Evolutionary conservation across 2,113 vertebrate genomes (phyloP).

Genomic region (Dendropsophus ebraccatus): DNA sequence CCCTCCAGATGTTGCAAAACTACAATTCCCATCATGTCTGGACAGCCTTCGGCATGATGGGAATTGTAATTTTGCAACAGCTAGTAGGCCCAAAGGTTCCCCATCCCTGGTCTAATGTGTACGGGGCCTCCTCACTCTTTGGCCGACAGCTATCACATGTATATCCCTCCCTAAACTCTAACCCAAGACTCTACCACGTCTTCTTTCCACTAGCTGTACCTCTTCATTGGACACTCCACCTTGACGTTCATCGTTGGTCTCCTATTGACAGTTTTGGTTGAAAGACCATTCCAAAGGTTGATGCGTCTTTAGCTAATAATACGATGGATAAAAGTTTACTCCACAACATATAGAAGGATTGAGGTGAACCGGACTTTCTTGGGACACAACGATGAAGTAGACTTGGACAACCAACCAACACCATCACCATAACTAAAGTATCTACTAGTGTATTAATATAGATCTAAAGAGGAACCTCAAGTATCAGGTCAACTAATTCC

Average conservation of each 20-base stretch:
- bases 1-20: too few species aligned
- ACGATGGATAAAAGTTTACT: background rate
- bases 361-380: background rate
- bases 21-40: too few species aligned
- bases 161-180: too few species aligned
- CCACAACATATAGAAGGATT: background rate
- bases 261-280: constrained; percentile 74
- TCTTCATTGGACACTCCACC: constrained; percentile 78
- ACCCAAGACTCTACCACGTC: background rate
- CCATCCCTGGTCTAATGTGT: too few species aligned
- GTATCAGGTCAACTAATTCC: background rate
- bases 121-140: too few species aligned
- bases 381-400: background rate
- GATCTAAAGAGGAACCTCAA: background rate
- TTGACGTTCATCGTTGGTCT: constrained; percentile 72
- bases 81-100: too few species aligned
- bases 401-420: background rate
- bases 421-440: background rate
- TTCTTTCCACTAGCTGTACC: constrained; percentile 74
- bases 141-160: too few species aligned
- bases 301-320: constrained; percentile 14
- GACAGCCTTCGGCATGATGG: too few species aligned
- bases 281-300: constrained; percentile 73
- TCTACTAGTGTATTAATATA: background rate
- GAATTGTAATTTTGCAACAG: too few species aligned